These are phyloP conservation scores for Scyliorhinus canicula DNA, from an alignment of 2,797 vertebrate species.

Conservation along the genomic window DNA sequence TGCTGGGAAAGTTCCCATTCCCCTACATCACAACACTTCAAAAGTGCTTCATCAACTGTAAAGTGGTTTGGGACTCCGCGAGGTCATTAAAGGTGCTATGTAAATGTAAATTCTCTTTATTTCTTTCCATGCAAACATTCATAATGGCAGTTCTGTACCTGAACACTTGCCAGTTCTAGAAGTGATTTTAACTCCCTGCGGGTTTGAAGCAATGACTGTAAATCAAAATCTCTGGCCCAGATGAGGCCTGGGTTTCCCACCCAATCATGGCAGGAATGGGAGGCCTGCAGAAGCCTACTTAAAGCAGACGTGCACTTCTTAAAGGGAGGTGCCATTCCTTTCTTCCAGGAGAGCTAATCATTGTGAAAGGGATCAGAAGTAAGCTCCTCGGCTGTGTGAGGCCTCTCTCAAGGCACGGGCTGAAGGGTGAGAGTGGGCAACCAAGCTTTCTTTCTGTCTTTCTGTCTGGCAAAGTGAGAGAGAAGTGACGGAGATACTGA, in stretches of 20 bases:
- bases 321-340: not conserved
- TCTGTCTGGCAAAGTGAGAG: not conserved
- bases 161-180: not conserved
- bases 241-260: not conserved
- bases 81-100: not conserved
- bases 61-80: not conserved
- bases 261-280: not conserved
- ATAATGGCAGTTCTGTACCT: not conserved
- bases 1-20: not conserved
- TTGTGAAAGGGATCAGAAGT: not conserved
- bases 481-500: not conserved
- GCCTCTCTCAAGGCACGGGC: not conserved
- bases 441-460: not conserved
- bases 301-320: not conserved
- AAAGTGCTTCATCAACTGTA: not conserved
- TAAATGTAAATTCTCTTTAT: not conserved
- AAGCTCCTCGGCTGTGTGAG: not conserved
- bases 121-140: not conserved
- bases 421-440: not conserved
- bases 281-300: not conserved
- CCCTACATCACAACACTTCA: not conserved
- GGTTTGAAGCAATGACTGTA: not conserved
- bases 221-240: not conserved
- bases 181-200: not conserved
- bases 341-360: not conserved